Percentiles rank a stretch among this genome's conserved stretches.
Evolutionary conservation across 2,888 invertebrate species (phyloP).

Genomic region (Acleris emargana): DNA sequence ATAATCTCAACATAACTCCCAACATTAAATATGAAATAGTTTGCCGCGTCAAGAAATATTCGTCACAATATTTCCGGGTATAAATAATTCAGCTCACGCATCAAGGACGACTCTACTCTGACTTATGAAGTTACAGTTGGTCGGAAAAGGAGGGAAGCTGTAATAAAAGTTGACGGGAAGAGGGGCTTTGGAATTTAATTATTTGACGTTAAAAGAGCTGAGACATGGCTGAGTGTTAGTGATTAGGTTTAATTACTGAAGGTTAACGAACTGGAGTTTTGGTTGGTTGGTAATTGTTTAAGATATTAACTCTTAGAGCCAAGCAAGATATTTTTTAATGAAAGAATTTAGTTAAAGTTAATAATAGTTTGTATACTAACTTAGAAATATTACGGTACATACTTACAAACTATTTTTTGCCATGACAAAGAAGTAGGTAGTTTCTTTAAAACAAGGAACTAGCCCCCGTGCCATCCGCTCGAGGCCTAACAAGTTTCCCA

Average conservation of each 20-base stretch:
- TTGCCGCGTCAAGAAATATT: conserved; percentile 30
- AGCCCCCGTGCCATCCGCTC: no score
- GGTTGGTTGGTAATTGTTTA: no score
- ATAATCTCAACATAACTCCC: conserved; percentile 34
- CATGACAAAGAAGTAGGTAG: no score
- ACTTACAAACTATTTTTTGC: no score
- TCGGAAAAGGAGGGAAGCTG: conserved; percentile 3
- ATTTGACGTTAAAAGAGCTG: conserved; percentile 18
- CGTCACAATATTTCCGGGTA: conserved; percentile 30
- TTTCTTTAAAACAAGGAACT: no score
- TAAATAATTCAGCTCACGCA: conserved; percentile 34
- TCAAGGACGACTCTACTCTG: conserved; percentile 18
- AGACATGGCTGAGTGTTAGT: conserved; percentile 9
- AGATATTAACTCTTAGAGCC: no score
- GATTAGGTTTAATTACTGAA: conserved; percentile 14
- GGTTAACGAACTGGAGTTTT: no score
- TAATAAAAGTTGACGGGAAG: neutral
- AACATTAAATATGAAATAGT: conserved; percentile 36
- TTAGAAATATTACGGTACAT: no score
- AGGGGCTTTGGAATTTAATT: conserved; percentile 29
- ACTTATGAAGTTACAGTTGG: conserved; percentile 8
- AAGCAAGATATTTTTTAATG: no score
- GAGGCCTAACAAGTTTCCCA: no score
- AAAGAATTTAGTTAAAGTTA: no score
- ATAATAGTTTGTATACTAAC: no score